Base-by-base conservation (phyloP, 2,888 invertebrate species). In the Alsophila aescularia region DNA sequence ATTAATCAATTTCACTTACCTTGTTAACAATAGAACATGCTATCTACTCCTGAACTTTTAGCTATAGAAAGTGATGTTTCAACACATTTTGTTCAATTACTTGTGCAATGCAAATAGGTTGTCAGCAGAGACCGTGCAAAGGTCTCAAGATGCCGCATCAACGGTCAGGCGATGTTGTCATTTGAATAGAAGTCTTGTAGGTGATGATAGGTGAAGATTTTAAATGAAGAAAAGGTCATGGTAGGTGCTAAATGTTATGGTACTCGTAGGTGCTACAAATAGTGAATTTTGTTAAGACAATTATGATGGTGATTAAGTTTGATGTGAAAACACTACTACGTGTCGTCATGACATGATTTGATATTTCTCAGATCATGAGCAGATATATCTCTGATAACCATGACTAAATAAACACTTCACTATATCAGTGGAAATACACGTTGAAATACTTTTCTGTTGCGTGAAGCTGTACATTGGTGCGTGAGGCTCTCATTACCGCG, bases 1-100 rank as follows among this genome's bases (percentile, higher is more conserved):
- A 45, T 45, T 50, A 69, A 65, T 67, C 52, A 73, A 69, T 75
- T 73, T 70, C 66, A 68, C 69, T 67, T 62, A 42, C n/a, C n/a
- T n/a, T n/a, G 18, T 47, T 37, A 39, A 65, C 47, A 53, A 60
- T 62, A 35, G 51, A 29, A 58, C 45, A 50, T 56, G 63, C 54
- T 62, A 54, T 56, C 60, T 35, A 49, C 41, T 66, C 16, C 15
- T 58, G 67, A 70, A 62, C 56, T 67, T 60, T 68, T 67, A 37
- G 37, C 53, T 53, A 69, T 72, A 70, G 74, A 75, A 75, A 75
- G 75, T 74, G 56, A 36, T 18, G 31, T 52, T 54, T 52, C 51
- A 60, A 66, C 50, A 56, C 50, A 43, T 54, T 48, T 16, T 42
- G 32, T 39, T 29, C 48, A 56, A 50, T 52, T 35, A 43, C 43